Percentiles rank a stretch among this genome's conserved stretches.
phyloP scores from a whole-genome alignment of 2,113 vertebrate species.

The Chiloscyllium plagiosum region DNA sequence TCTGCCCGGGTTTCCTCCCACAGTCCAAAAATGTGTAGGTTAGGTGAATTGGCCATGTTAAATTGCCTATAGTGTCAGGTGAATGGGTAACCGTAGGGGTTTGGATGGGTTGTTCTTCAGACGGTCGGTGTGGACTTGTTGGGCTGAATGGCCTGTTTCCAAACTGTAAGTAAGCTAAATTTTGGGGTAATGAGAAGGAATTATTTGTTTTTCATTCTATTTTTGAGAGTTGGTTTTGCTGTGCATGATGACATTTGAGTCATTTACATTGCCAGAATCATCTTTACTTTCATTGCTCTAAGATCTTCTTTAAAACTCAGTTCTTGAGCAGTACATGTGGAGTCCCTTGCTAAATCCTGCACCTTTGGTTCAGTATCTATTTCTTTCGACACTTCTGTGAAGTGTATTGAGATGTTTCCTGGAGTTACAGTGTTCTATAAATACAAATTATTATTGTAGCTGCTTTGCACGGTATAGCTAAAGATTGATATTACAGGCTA shows the following conservation, averaged over 20 bases:
- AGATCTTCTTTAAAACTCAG: neutral
- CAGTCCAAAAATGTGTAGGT: no score
- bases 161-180: no score
- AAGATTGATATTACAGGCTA: neutral
- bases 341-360: neutral
- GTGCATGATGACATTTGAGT: neutral
- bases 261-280: neutral
- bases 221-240: neutral
- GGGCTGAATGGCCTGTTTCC: no score
- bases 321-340: neutral
- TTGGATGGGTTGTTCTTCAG: no score
- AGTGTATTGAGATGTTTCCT: neutral
- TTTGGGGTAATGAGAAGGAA: neutral
- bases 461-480: neutral
- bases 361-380: neutral
- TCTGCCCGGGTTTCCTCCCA: no score
- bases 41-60: no score
- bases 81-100: no score
- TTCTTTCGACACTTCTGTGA: neutral
- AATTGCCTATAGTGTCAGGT: no score
- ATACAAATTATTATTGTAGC: neutral
- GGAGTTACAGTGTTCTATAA: neutral
- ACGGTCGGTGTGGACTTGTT: no score
- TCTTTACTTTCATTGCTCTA: neutral
- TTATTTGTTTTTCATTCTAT: neutral